Evolutionary conservation across 2,797 vertebrate species (phyloP), one percentile per base, ranked within the genome.

Genomic region (Pantherophis vulpinus): DNA sequence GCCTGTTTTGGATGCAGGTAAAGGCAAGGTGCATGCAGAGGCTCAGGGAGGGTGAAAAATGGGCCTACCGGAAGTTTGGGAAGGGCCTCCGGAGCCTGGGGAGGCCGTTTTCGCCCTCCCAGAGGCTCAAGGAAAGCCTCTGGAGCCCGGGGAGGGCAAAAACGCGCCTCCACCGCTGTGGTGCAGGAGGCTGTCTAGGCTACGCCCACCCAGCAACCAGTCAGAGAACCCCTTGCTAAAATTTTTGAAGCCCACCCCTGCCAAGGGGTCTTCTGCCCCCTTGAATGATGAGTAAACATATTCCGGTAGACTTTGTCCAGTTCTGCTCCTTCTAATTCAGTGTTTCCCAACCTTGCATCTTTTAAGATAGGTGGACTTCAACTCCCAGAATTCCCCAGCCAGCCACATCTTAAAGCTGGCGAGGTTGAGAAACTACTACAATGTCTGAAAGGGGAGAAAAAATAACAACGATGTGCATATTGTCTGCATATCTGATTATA

Each of bases 11-110:
- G 9, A 54, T 54, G 8, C 51, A 54, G 51, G 51, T 51, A 51
- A 51, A 1, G 7, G 51, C 51, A 51, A 1, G 9, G 51, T 54
- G 9, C 1, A 0, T 0, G 1, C 9, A 10, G 51, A 54, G 9
- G 51, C 51, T 54, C 1, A 1, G 8, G 51, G 51, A 54, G 51
- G 51, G 51, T 0, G 9, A 54, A 54, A 54, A 54, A 54, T 10
- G 9, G 51, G 1, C 51, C 51, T 54, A 54, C 51, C 0, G 1
- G 51, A 54, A 54, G 51, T 54, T 54, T 54, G 51, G 8, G 51
- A 54, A 54, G 9, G 51, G 51, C 51, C 51, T 54, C 51, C 51
- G 9, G 51, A 54, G 51, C 51, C 51, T 54, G 9, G 51, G 51
- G 51, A 54, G 51, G 51, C 51, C 9, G 8, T 54, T 54, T 54